Evolutionary conservation across 2,797 vertebrate species (phyloP).

Genomic region (Gorsachius magnificus): DNA sequence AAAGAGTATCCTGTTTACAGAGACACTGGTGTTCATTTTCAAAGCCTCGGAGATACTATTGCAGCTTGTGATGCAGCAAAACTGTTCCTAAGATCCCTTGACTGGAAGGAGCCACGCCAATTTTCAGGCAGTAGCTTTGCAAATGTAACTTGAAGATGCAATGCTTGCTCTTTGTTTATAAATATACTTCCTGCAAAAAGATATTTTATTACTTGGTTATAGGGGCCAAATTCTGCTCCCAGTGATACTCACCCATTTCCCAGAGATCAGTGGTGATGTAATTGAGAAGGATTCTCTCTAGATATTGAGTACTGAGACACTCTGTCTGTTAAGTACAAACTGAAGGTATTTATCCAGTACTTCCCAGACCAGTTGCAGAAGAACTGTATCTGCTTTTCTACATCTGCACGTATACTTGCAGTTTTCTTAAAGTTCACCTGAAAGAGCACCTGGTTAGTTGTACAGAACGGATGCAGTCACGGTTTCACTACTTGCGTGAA

Average conservation of each 20-base stretch:
- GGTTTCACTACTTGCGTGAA: accelerated
- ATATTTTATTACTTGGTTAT: conserved; percentile 32
- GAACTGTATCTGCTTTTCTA: not conserved
- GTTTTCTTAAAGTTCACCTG: not conserved
- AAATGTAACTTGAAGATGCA: conserved; percentile 51
- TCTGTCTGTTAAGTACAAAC: not conserved
- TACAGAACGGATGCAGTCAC: not conserved
- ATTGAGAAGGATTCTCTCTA: conserved; percentile 3
- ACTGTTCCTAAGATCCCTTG: not conserved
- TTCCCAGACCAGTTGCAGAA: not conserved
- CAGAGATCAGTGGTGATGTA: conserved; percentile 28
- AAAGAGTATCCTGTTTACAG: conserved; percentile 71
- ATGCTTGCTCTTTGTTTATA: conserved; percentile 47
- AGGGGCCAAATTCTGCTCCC: not conserved
- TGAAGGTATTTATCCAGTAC: not conserved
- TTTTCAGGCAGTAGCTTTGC: conserved; percentile 57
- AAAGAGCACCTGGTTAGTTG: not conserved
- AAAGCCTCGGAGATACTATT: conserved; percentile 71
- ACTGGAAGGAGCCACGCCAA: conserved; percentile 55
- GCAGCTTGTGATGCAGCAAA: conserved; percentile 57
- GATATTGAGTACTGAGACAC: not conserved
- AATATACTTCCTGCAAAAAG: conserved; percentile 60
- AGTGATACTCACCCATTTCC: not conserved
- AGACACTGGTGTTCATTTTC: conserved; percentile 71
- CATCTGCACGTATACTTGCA: not conserved